Evolutionary conservation across 2,113 vertebrate species (phyloP).

Genomic region (Pseudorectes ferrugineus): DNA sequence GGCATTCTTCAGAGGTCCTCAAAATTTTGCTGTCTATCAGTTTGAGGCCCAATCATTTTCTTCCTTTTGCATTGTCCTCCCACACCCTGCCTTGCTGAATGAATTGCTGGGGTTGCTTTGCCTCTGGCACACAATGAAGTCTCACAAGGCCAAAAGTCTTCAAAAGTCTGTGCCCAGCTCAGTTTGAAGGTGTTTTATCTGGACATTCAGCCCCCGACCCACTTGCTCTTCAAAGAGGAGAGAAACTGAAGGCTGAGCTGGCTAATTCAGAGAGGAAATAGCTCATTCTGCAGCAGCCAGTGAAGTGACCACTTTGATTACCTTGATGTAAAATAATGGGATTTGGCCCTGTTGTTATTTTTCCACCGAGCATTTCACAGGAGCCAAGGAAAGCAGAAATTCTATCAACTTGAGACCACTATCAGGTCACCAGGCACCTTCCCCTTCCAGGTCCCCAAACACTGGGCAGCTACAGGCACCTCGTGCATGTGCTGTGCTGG

Average conservation of each 20-base stretch:
- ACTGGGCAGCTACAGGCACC: neutral
- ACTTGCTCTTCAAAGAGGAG: neutral
- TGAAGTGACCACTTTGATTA: conserved; percentile 11
- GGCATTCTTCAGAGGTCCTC: neutral
- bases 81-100: neutral
- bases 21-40: neutral
- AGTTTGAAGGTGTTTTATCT: conserved; percentile 1
- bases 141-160: neutral
- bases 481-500: neutral
- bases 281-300: neutral
- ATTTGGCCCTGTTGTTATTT: neutral
- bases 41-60: neutral
- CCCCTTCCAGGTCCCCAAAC: neutral
- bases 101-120: neutral
- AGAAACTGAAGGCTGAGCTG: neutral
- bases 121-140: neutral
- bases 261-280: neutral
- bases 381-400: conserved; percentile 15
- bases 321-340: neutral
- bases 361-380: neutral
- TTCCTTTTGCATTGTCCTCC: neutral
- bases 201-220: neutral
- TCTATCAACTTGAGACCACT: neutral
- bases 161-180: neutral
- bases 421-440: neutral